These are phyloP conservation scores for Eulithis prunata DNA, from an alignment of 2,888 invertebrate species.

Conservation along the genomic window DNA sequence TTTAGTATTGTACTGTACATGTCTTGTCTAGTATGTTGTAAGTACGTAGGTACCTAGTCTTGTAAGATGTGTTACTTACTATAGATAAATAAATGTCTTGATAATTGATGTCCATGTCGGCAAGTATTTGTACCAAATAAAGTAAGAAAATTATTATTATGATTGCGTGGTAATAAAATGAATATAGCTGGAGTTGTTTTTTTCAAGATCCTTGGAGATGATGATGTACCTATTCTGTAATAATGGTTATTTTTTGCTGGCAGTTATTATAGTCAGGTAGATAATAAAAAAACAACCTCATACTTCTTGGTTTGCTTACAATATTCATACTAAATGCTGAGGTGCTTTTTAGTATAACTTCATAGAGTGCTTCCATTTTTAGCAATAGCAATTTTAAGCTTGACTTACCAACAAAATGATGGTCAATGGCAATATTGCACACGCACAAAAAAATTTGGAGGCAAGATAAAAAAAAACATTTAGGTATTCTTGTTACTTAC, in stretches of 20 bases:
- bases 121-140: not conserved
- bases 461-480: not conserved
- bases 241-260: no score
- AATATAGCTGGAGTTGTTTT: no score
- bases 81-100: slow-evolving; percentile 16
- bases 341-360: not conserved
- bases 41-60: slow-evolving; percentile 4
- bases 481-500: no score
- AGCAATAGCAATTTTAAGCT: not conserved
- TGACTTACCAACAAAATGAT: not conserved
- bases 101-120: not conserved
- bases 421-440: slow-evolving; percentile 15
- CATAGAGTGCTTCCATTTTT: slow-evolving; percentile 21
- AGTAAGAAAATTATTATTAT: no score
- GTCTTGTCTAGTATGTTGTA: slow-evolving; percentile 10
- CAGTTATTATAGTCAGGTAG: no score
- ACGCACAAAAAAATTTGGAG: slow-evolving; percentile 12
- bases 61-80: slow-evolving; percentile 18
- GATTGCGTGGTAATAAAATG: no score
- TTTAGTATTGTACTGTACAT: slow-evolving; percentile 7
- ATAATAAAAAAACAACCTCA: no score
- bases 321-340: no score
- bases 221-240: no score
- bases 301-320: no score
- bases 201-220: no score